Base-by-base conservation (phyloP, 2,797 vertebrate genomes). In the Ispidina picta region DNA sequence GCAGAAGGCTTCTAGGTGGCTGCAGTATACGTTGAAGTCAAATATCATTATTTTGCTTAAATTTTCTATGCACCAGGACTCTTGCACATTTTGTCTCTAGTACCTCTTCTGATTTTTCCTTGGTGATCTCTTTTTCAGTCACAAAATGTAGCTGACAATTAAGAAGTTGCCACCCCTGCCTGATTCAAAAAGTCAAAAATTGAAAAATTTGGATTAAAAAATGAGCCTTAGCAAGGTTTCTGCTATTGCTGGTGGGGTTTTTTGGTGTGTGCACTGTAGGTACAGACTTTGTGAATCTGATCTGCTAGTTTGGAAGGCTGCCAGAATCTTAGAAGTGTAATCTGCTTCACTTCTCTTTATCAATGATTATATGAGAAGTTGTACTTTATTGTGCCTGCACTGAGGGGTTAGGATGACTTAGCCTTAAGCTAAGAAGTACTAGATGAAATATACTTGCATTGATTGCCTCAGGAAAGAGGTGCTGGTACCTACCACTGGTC, bases 391-490 rank as follows among this genome's bases (percentile, higher is more conserved):
- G 26, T 69, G n/a, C 28, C 51, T 6, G 41, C 19, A 8, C 20
- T 0, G 1, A 10, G 22, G 31, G 5, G 6, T n/a, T 43, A 58
- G 25, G 62, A 10, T 55, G n/a, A 20, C 6, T 55, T 29, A 28
- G 23, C 58, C 0, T 0, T 33, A 9, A 17, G 39, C 6, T 60
- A 55, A 54, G 43, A 10, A 58, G 51, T 10, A 17, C 15, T 16
- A 11, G 19, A 22, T 37, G 25, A 55, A 21, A 18, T 10, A 12
- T 0, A 1, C 16, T n/a, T 2, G 10, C 15, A 15, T 43, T 0
- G 1, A 23, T 19, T 77, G 7, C 13, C 28, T 8, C 15, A 22
- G 33, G 37, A 15, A 5, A 15, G 31, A n/a, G 44, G 35, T 35
- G 44, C 37, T 29, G 48, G 17, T 18, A 18, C 3, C 31, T 72